phyloP scores from a whole-genome alignment of 2,113 vertebrate species.

The Felis chaus region DNA sequence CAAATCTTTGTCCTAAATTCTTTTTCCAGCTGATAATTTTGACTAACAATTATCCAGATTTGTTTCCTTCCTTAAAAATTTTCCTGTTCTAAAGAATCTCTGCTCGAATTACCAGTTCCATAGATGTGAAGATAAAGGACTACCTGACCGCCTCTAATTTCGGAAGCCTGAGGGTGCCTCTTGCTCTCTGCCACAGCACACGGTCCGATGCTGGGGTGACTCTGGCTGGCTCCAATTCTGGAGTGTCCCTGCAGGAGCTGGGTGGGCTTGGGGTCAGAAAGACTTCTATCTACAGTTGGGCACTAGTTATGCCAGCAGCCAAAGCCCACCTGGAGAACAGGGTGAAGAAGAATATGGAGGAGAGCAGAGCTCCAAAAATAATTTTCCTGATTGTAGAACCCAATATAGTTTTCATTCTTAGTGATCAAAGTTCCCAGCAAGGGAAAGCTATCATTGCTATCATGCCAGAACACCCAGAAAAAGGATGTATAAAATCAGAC shows the following conservation, averaged over 20 bases:
- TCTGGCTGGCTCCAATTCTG: too few relatives aligned
- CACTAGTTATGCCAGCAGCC: neutral
- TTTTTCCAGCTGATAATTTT: neutral
- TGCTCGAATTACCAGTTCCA: neutral
- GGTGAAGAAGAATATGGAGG: neutral
- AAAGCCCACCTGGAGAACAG: neutral
- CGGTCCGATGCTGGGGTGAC: neutral
- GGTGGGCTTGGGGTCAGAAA: rapidly evolving
- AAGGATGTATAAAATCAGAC: neutral
- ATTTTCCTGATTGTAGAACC: neutral
- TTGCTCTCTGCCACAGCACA: neutral
- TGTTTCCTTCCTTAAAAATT: neutral
- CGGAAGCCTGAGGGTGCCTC: neutral
- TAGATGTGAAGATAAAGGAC: neutral
- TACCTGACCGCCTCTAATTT: neutral
- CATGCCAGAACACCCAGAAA: neutral
- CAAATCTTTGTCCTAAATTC: neutral
- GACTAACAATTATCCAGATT: neutral
- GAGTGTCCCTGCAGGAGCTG: neutral
- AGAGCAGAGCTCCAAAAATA: neutral
- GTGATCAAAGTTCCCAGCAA: neutral
- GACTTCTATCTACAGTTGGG: neutral
- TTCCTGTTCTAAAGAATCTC: neutral
- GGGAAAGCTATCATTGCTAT: neutral
- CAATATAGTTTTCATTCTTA: neutral